These are phyloP conservation scores for Notodonta dromedarius DNA, from an alignment of 2,888 invertebrate species.

Conservation along the genomic window DNA sequence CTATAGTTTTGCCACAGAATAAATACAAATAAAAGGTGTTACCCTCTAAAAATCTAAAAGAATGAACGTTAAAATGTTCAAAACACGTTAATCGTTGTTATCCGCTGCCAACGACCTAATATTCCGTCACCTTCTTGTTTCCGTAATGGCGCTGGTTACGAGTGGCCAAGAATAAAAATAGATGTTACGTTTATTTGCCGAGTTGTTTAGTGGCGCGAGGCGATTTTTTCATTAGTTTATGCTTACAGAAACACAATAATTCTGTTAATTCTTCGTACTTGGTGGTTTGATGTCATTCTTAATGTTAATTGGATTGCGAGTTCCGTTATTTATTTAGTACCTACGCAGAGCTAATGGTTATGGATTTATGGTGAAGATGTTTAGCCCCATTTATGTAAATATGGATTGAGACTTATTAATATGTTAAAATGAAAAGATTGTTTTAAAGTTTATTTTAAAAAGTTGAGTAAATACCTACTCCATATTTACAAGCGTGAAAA, in stretches of 20 bases:
- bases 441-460: no score
- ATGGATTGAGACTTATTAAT: no score
- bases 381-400: no score
- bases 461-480: no score
- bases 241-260: neutral
- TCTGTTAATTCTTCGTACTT: constrained; percentile 8
- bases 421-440: no score
- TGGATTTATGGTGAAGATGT: no score
- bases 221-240: neutral
- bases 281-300: neutral
- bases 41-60: constrained; percentile 2
- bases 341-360: no score
- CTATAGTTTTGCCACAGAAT: neutral
- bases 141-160: constrained; percentile 7
- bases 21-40: neutral
- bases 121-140: constrained; percentile 26
- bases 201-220: neutral
- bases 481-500: no score
- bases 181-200: constrained; percentile 22
- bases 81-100: constrained; percentile 12
- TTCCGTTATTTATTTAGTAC: neutral
- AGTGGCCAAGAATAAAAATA: constrained; percentile 33
- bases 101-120: constrained; percentile 20
- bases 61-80: neutral
- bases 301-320: neutral